Evolutionary conservation across 2,888 invertebrate genomes (phyloP), one percentile per base, ranked within the genome.

Genomic region (Lithophane semibrunnea): DNA sequence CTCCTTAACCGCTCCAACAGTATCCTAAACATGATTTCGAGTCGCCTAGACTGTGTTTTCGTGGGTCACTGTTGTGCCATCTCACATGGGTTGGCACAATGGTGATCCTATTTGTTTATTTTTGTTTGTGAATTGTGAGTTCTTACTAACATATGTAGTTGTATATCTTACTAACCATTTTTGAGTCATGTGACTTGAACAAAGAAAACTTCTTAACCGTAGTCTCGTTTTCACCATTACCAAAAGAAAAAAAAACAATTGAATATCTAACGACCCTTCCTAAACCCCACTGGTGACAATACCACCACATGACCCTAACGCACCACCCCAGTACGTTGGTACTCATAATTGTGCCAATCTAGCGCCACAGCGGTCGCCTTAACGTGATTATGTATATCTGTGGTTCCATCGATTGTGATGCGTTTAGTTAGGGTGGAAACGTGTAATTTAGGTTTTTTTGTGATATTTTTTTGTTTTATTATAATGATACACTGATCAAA

Each of bases 271-370:
- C 63, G 12, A 75, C 29, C 47, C 60, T 47, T 56, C 44, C 5
- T 37, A 63, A 68, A 13, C 61, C 79, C 9, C 16, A 8, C 21
- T 72, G 56, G 64, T 72, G 82, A 82, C 82, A 84, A 84, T 75
- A 75, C 49, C 54, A 42, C 67, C 70, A 47, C 66, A 70, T 24
- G 61, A 73, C 84, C 73, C 67, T 16, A 66, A 66, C 52, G 52
- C 13, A 37, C 47, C 82, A 63, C 81, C 83, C 70, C 60, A 64
- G 49, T 52, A 79, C 84, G 75, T 61, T 65, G 56, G 73, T 68
- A 56, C 58, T 70, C 56, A 92, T 93, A 92, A 94, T 95, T 94
- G 92, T 92, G 93, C 92, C 93, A 94, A 95, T 95, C 91, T 88
- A 91, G 91, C 92, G 91, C 91, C 91, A 77, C 92, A 84, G 93